Percentiles rank a stretch among this genome's conserved stretches.
Evolutionary conservation across 2,113 vertebrate species (phyloP).

Genomic region (Cyphomyrus discorhynchus): DNA sequence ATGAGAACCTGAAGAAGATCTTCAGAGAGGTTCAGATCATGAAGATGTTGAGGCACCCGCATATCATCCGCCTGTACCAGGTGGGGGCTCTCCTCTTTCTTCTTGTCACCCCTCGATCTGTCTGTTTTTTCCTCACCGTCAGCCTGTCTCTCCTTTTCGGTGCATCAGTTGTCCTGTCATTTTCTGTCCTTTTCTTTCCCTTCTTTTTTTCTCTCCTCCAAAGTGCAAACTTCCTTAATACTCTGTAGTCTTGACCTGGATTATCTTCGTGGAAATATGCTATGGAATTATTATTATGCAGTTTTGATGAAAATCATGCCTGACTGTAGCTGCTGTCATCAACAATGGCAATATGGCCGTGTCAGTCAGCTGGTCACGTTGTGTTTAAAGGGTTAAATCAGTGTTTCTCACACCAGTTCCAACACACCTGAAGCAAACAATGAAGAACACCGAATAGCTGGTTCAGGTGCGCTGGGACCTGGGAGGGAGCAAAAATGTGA

Average conservation of each 20-base stretch:
- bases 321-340: neutral
- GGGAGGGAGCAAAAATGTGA: neutral
- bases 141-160: neutral
- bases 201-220: neutral
- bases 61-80: conserved; percentile 97
- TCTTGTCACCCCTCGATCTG: neutral
- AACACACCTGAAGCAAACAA: neutral
- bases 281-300: neutral
- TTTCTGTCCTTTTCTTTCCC: neutral
- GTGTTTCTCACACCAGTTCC: neutral
- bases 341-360: no score
- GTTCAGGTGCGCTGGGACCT: neutral
- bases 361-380: neutral
- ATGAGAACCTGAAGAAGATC: conserved; percentile 98
- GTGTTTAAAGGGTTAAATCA: neutral
- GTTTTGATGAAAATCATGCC: neutral
- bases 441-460: neutral
- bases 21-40: conserved; percentile 98
- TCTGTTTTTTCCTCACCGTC: neutral
- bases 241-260: neutral
- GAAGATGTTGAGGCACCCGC: conserved; percentile 97
- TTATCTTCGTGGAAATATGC: neutral
- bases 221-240: neutral
- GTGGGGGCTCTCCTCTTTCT: conserved; percentile 44
- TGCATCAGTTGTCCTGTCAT: neutral